Base-by-base conservation (phyloP, 2,888 invertebrate species). In the Entomobrya proxima region DNA sequence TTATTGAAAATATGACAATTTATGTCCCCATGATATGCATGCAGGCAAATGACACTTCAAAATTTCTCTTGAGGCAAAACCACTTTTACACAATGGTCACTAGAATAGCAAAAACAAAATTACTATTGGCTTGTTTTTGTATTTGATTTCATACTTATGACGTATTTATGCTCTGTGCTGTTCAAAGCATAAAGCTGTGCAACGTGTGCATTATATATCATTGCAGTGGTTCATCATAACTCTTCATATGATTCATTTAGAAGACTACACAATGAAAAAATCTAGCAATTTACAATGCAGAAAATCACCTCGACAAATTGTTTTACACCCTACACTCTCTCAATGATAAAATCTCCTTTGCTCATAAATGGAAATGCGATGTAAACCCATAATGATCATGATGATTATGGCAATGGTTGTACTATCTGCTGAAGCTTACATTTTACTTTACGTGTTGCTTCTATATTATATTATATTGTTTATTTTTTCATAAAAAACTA, bases 301-400 rank as follows among this genome's bases (percentile, higher is more conserved):
- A 81, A 72, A 81, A 81, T 81, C 81, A 81, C 81, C 81, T 81
- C 81, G 69, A 81, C 81, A 81, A 81, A 81, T 81, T 81, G 81
- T 81, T 81, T 81, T 81, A 81, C 81, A 81, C 81, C 81, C 81
- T 81, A 72, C 81, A 81, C 80, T 78, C 58, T 58, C 58, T 69
- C 69, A 55, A 55, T 50, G 81, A 81, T 81, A 81, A 81, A 81
- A 81, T 81, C 81, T 81, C 81, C 52, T 81, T 58, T 81, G 81
- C 52, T 81, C 81, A 81, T 69, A 81, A 81, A 81, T 72, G 81
- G 81, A 81, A 81, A 81, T 81, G 81, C 24, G 72, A 21, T 81
- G 81, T 81, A 81, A 81, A 81, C 72, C 32, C 37, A 81, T 81
- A 69, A 81, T 74, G 81, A 81, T 74, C 69, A 50, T 47, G 72